Percentiles rank a stretch among this genome's conserved stretches.
Evolutionary conservation across 2,888 invertebrate species (phyloP).

Genomic region (Erpobdella octoculata): DNA sequence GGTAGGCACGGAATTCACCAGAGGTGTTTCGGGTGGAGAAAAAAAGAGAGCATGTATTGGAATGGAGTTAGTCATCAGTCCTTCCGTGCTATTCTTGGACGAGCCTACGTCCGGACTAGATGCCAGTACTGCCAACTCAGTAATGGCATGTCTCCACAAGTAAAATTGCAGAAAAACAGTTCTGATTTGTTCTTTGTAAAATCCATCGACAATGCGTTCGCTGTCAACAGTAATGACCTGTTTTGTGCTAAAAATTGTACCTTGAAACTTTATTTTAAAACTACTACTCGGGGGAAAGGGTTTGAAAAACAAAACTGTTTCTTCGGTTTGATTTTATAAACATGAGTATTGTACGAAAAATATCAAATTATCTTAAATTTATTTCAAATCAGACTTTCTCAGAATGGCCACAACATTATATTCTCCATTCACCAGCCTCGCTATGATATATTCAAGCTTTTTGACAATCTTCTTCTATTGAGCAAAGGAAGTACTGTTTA

Average conservation of each 20-base stretch:
- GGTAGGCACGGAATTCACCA: constrained; percentile 50
- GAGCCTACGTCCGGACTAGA: constrained; percentile 53
- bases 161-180: constrained; percentile 29
- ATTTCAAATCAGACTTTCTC: constrained; percentile 47
- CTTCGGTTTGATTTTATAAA: too few relatives aligned
- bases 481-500: constrained; percentile 46
- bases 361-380: too few relatives aligned
- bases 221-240: too few relatives aligned
- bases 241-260: too few relatives aligned
- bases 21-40: constrained; percentile 52
- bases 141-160: constrained; percentile 48
- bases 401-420: constrained; percentile 47
- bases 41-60: constrained; percentile 51
- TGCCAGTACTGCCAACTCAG: constrained; percentile 51
- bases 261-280: too few relatives aligned
- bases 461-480: constrained; percentile 46
- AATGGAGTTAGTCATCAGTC: constrained; percentile 51
- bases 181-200: not conserved
- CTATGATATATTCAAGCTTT: constrained; percentile 48
- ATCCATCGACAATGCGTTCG: too few relatives aligned
- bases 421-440: constrained; percentile 52
- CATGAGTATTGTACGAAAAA: too few relatives aligned
- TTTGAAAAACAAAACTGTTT: too few relatives aligned
- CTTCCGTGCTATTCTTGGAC: constrained; percentile 51
- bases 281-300: too few relatives aligned